Base-by-base conservation (phyloP, 2,113 vertebrate species). In the Struthio camelus region DNA sequence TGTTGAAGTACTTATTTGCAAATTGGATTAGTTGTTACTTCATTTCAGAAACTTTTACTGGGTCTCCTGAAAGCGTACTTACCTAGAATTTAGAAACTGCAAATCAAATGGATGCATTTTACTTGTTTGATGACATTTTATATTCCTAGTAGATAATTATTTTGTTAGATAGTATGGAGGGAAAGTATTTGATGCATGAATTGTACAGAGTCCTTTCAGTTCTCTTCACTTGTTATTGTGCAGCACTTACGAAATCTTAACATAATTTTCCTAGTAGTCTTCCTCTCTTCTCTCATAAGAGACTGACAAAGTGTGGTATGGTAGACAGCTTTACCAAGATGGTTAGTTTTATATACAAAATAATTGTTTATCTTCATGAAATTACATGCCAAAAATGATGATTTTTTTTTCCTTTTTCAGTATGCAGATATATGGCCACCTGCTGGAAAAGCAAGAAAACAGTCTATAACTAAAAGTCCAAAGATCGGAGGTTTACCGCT, bases 381-480 rank as follows among this genome's bases (percentile, higher is more conserved):
- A 71, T 56, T 92, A 16, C 54, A 75, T 30, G 72, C 58, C 36
- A 66, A 96, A 66, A 88, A 77, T 85, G 82, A 87, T 53, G 54
- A 96, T 88, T 93, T 30, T 96, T 1, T 69, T 97, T 72, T 97
- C 93, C 72, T 97, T 97, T 79, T 96, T 96, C 94, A 98, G 98
- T 97, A 98, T 93, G 94, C 96, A 91, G 97, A 98, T 92, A 71
- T 98, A 92, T 97, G 97, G 93, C 98, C 97, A 73, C 98, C 97
- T 71, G 97, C 94, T 94, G 98, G 98, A 87, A 98, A 98, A 86
- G 91, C 96, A 91, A 95, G 98, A 73, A 98, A 98, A 72, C 98
- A 98, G 66, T 98, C 98, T 54, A 94, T 98, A 86, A 98, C 98
- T 56, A 98, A 98, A 97, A 98, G 97, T 92, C 98, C 98, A 44